Evolutionary conservation across 37 sponge, comb jelly and placozoan genomes (phyloP).

Genomic region (Ephydatia muelleri): DNA sequence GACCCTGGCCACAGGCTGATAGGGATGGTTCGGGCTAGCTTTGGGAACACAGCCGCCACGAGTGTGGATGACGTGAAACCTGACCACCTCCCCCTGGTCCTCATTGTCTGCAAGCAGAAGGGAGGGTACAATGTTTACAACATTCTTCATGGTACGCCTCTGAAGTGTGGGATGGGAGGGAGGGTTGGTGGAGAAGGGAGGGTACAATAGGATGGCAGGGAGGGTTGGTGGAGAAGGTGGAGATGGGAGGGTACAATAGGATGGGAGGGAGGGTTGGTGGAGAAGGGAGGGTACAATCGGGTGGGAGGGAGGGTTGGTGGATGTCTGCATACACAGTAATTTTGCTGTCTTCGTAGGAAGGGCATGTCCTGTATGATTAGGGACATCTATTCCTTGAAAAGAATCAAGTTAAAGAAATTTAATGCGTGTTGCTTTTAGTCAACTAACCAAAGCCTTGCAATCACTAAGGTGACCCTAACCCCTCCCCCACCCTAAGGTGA

Average conservation of each 20-base stretch:
- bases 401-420: too few relatives aligned
- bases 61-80: conserved; percentile 65
- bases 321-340: too few relatives aligned
- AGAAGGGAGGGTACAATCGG: too few relatives aligned
- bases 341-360: too few relatives aligned
- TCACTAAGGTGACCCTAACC: too few relatives aligned
- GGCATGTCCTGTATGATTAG: too few relatives aligned
- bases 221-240: not conserved
- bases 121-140: conserved; percentile 58
- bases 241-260: not conserved
- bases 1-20: conserved; percentile 45
- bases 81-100: conserved; percentile 81
- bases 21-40: conserved; percentile 71
- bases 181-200: not conserved
- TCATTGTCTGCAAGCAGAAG: conserved; percentile 74
- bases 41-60: conserved; percentile 55
- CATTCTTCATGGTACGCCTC: conserved; percentile 72
- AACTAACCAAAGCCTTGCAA: too few relatives aligned
- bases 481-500: not conserved
- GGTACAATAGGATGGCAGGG: not conserved
- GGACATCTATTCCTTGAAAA: too few relatives aligned
- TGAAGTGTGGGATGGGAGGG: not conserved
- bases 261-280: not conserved
- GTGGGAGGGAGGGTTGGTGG: too few relatives aligned
- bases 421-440: too few relatives aligned